phyloP scores from a whole-genome alignment of 2,888 invertebrate genomes.

The Achlya flavicornis region DNA sequence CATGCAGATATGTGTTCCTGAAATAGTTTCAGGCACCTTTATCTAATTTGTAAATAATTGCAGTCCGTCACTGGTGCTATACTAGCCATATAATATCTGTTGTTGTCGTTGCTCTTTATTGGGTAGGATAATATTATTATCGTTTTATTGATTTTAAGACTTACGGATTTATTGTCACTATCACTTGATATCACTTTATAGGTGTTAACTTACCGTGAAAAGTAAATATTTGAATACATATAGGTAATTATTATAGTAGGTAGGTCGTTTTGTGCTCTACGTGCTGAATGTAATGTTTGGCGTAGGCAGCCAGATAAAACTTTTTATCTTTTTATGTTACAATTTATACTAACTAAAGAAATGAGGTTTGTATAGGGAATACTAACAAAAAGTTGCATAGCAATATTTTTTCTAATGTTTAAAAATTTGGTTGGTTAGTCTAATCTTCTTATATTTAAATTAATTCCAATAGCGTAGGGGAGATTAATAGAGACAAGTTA shows the following conservation, averaged over 20 bases:
- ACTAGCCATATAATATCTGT: background rate
- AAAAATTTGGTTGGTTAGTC: background rate
- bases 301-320: background rate
- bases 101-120: background rate
- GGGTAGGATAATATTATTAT: background rate
- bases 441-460: background rate
- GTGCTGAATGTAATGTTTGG: background rate
- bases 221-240: background rate
- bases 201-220: background rate
- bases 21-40: background rate
- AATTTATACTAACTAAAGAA: background rate
- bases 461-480: background rate
- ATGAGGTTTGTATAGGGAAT: background rate
- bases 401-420: background rate
- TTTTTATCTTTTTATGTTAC: background rate
- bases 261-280: too few relatives aligned
- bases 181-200: background rate
- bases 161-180: background rate
- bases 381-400: background rate
- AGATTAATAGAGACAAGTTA: conserved; percentile 51
- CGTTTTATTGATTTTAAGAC: background rate
- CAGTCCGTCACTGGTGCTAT: background rate
- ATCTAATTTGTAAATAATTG: background rate
- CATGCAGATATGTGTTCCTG: background rate
- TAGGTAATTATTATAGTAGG: too few relatives aligned